Conservation (phyloP, 1,140 invertebrate genomes). For the Ceratina japonica region DNA sequence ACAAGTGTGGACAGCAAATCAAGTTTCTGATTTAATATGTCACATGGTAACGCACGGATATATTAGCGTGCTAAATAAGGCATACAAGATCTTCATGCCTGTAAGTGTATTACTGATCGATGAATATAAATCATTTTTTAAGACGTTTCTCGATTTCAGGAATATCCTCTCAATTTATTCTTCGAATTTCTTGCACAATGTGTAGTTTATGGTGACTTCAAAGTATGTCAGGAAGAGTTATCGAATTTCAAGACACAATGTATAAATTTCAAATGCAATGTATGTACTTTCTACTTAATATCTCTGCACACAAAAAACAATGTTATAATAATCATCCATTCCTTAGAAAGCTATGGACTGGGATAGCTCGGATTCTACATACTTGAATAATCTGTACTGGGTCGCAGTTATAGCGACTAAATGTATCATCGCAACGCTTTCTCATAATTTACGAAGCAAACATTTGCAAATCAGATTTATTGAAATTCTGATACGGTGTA, state of each 20-base stretch:
- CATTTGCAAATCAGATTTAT: constrained; percentile 81
- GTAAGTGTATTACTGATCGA: constrained; percentile 74
- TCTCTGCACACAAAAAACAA: neutral
- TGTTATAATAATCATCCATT: constrained; percentile 40
- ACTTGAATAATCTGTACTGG: constrained; percentile 77
- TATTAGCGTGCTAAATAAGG: constrained; percentile 80
- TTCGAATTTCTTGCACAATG: constrained; percentile 75
- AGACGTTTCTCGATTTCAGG: constrained; percentile 32
- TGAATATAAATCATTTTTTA: constrained; percentile 52
- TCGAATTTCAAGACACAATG: constrained; percentile 68
- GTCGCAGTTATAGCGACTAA: constrained; percentile 80
- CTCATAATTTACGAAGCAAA: constrained; percentile 79
- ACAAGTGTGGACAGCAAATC: constrained; percentile 70
- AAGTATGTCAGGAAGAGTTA: constrained; percentile 64
- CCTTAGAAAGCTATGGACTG: constrained; percentile 72
- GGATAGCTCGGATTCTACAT: constrained; percentile 65
- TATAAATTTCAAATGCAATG: constrained; percentile 65
- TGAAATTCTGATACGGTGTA: constrained; percentile 75
- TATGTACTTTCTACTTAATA: constrained; percentile 67
- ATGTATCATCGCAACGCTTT: constrained; percentile 80
- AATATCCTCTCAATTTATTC: constrained; percentile 20
- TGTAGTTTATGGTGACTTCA: constrained; percentile 68
- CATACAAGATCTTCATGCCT: constrained; percentile 83
- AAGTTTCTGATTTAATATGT: constrained; percentile 79
- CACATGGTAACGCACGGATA: constrained; percentile 79